Percentiles rank a stretch among this genome's conserved stretches.
phyloP scores from a whole-genome alignment of 2,113 vertebrate species.

The Microtus oregoni region DNA sequence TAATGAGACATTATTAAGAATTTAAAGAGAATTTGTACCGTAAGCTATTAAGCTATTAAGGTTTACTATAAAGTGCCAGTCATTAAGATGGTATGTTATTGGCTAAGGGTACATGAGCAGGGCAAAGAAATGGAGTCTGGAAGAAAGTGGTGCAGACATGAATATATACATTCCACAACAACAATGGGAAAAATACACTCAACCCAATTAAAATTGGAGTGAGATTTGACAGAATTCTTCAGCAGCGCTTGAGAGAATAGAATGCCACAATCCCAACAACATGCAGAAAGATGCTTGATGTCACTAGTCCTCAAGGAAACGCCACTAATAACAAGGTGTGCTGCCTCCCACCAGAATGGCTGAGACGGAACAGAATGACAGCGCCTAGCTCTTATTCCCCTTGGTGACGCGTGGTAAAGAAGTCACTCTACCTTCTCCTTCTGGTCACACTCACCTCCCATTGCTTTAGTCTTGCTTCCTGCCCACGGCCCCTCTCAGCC shows the following conservation, averaged over 20 bases:
- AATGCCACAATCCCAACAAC: background rate
- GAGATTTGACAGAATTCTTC: background rate
- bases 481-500: background rate
- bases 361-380: background rate
- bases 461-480: background rate
- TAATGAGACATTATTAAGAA: background rate
- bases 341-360: background rate
- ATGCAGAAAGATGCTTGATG: background rate
- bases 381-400: background rate
- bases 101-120: background rate
- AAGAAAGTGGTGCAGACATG: background rate
- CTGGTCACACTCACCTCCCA: background rate
- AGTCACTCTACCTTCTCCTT: background rate
- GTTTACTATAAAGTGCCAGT: background rate
- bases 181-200: background rate
- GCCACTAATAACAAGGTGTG: background rate
- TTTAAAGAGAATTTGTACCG: background rate
- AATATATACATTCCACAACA: background rate
- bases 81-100: background rate
- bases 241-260: background rate
- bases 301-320: background rate
- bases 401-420: background rate
- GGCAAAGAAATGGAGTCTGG: background rate
- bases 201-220: background rate
- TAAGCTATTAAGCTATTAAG: background rate